These are phyloP conservation scores for Orchesella cincta DNA, from an alignment of 1,140 invertebrate genomes.

Conservation along the genomic window DNA sequence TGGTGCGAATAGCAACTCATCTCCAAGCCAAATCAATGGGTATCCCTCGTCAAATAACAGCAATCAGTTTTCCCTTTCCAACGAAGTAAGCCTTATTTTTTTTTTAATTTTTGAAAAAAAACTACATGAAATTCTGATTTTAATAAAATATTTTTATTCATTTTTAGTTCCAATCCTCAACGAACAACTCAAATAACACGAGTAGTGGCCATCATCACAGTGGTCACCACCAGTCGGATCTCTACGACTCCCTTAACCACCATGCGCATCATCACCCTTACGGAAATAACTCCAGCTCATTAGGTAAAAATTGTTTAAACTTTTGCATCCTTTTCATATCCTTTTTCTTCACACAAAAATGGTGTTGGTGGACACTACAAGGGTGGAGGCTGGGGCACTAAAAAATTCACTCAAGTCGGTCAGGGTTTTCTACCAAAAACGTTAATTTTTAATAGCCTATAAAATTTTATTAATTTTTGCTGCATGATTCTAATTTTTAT, in stretches of 20 bases:
- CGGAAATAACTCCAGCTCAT: conserved; percentile 28
- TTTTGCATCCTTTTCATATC: neutral
- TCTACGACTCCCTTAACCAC: conserved; percentile 19
- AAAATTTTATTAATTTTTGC: no score
- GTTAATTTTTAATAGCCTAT: no score
- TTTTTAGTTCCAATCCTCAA: conserved; percentile 17
- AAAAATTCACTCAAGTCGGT: no score
- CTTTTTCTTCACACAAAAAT: neutral
- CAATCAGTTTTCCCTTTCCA: conserved; percentile 27
- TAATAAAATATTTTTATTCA: neutral
- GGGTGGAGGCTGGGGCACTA: neutral
- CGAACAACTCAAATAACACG: conserved; percentile 24
- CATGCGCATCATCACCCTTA: conserved; percentile 26
- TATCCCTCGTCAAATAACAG: conserved; percentile 32
- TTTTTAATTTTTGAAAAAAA: neutral
- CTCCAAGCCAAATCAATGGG: conserved; percentile 44
- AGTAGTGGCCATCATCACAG: conserved; percentile 28
- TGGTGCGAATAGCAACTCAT: conserved; percentile 33
- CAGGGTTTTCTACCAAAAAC: no score
- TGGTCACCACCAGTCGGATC: conserved; percentile 22
- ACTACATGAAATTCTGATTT: neutral
- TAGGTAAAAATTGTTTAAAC: neutral
- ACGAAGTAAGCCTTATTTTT: conserved; percentile 2
- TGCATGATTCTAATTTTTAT: no score
- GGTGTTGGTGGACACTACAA: neutral